Base-by-base conservation (phyloP, 2,888 invertebrate genomes). In the Omphaloscelis lunosa region DNA sequence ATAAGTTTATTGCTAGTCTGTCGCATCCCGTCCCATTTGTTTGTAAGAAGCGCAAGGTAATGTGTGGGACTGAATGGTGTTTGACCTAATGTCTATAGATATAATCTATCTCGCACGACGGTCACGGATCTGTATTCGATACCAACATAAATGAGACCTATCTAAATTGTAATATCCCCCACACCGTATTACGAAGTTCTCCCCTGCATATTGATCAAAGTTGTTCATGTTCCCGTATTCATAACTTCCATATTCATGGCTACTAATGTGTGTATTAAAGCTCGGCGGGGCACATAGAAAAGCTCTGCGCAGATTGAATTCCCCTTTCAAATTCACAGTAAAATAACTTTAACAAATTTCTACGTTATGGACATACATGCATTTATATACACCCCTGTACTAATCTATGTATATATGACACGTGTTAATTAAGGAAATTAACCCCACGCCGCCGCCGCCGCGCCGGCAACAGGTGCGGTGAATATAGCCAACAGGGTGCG, bases 391-490 rank as follows among this genome's bases (percentile, higher is more conserved):
- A n/a, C 27, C 17, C 23, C 27, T 69, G 59, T 76, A 65, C 63
- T 29, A 41, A 67, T 61, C 34, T 53, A 39, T 63, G 23, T 20
- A 56, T 27, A 29, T 29, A 75, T 59, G 67, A 69, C 83, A 71
- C 75, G 65, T 72, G 83, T 73, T 80, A 77, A 78, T 87, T 83
- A 86, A 76, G 73, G 65, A 78, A 77, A 88, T 88, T 23, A 84
- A 82, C 77, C 80, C 79, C 61, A 29, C 34, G 27, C 20, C 56
- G 27, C 15, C 45, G 61, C 79, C 61, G 27, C 34, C 23, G 15
- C 56, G 27, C 15, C 45, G 61, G 70, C 86, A 80, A 86, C 85
- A 85, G 86, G 88, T 81, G 87, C 11, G 87, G 80, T 29, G 68
- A 69, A 76, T 53, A 39, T 53, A 39, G 53, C n/a, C 9, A 1